Evolutionary conservation across 2,113 vertebrate species (phyloP).

Genomic region (Semicossyphus pulcher): DNA sequence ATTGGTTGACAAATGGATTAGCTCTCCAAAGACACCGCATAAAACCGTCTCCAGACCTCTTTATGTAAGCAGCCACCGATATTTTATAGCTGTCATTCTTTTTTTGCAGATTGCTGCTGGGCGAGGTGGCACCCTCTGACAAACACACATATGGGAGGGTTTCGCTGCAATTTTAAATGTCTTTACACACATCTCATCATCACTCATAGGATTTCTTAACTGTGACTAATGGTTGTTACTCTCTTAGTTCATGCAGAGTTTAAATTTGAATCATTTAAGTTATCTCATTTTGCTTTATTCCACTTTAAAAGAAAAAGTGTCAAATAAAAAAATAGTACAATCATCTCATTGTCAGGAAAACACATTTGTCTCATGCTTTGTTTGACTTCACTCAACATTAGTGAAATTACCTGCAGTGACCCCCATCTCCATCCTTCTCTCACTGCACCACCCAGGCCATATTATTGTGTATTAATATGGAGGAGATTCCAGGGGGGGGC

Average conservation of each 20-base stretch:
- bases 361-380: background rate
- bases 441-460: conserved; percentile 17
- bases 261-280: background rate
- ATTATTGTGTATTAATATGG: conserved; percentile 40
- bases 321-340: background rate
- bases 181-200: background rate
- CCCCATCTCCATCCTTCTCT: conserved; percentile 12
- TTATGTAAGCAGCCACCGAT: conserved; percentile 60
- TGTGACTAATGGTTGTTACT: background rate
- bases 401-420: conserved; percentile 21
- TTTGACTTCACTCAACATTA: background rate
- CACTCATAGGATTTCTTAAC: background rate
- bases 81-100: conserved; percentile 45
- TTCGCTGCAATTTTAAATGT: background rate
- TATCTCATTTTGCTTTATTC: background rate
- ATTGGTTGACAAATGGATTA: conserved; percentile 72
- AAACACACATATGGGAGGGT: background rate
- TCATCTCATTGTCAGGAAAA: background rate
- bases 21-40: conserved; percentile 54
- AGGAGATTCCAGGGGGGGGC: conserved; percentile 8
- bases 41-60: conserved; percentile 54
- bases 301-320: background rate
- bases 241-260: background rate
- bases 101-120: conserved; percentile 21
- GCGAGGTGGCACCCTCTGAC: background rate